Conservation (phyloP, 2,888 invertebrate species). For the Elysia crispata region DNA sequence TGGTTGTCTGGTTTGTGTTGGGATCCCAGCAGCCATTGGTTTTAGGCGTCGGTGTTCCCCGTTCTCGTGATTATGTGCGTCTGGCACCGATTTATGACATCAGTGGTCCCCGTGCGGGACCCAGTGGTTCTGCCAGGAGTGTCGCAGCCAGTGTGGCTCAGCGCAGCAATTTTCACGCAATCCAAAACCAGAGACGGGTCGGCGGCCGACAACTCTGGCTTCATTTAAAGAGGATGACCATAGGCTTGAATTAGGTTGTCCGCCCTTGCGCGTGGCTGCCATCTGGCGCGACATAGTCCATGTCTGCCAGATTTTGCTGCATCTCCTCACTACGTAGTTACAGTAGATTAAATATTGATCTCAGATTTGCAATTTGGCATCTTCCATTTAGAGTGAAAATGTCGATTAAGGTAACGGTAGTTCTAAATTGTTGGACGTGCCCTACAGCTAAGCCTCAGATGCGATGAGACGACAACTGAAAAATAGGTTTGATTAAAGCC, state of each 20-base stretch:
- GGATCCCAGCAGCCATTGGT: slow-evolving; percentile 33
- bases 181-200: slow-evolving; percentile 24
- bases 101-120: slow-evolving; percentile 7
- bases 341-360: slow-evolving; percentile 22
- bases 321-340: neutral
- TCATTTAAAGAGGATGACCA: neutral
- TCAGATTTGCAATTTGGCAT: too few relatives aligned
- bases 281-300: slow-evolving; percentile 39
- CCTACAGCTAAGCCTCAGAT: too few relatives aligned
- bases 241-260: neutral
- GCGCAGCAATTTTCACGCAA: neutral
- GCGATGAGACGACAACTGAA: too few relatives aligned
- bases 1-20: neutral
- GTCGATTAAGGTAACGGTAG: too few relatives aligned
- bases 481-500: too few relatives aligned
- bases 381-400: too few relatives aligned
- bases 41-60: slow-evolving; percentile 29
- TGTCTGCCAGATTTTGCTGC: neutral
- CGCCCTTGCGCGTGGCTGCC: slow-evolving; percentile 35
- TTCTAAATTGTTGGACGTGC: too few relatives aligned
- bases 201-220: neutral
- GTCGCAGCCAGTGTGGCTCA: neutral
- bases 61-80: slow-evolving; percentile 33
- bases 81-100: slow-evolving; percentile 45
- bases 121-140: neutral